Conservation (phyloP, 2,888 invertebrate genomes). For the Xylota sylvarum region DNA sequence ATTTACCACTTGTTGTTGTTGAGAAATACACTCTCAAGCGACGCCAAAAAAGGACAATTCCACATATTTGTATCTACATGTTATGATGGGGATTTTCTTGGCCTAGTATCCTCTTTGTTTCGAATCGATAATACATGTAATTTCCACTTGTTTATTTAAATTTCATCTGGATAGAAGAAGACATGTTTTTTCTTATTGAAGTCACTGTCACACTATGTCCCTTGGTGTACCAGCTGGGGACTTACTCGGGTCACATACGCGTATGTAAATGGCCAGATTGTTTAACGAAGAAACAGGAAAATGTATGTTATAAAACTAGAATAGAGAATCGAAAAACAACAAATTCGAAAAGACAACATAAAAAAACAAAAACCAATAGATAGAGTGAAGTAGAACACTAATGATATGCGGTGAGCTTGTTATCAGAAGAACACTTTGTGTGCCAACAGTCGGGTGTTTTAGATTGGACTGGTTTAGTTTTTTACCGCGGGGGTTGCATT, state of each 20-base stretch:
- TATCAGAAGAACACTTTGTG: constrained; percentile 41
- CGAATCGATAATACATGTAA: constrained; percentile 44
- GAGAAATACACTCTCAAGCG: constrained; percentile 15
- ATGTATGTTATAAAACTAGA: background rate
- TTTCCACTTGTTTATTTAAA: constrained; percentile 44
- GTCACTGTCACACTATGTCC: constrained; percentile 9
- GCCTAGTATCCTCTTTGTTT: constrained; percentile 22
- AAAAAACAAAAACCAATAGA: constrained; percentile 47
- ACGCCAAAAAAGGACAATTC: constrained; percentile 31
- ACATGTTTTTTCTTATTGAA: background rate
- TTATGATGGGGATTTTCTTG: constrained; percentile 6
- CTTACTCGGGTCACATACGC: constrained; percentile 6
- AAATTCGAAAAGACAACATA: constrained; percentile 33
- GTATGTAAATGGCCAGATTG: background rate
- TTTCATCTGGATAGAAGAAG: background rate
- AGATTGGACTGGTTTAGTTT: constrained; percentile 57
- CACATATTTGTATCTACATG: constrained; percentile 23
- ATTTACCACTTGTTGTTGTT: constrained; percentile 72
- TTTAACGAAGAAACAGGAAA: background rate
- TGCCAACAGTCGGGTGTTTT: constrained; percentile 50
- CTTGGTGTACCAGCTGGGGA: background rate
- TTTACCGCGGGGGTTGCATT: constrained; percentile 60
- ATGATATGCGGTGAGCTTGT: constrained; percentile 61
- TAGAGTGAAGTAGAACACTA: constrained; percentile 55
- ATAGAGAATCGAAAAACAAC: constrained; percentile 4